Conservation (phyloP, 2,797 vertebrate species). For the Brachyalestes nurse region DNA sequence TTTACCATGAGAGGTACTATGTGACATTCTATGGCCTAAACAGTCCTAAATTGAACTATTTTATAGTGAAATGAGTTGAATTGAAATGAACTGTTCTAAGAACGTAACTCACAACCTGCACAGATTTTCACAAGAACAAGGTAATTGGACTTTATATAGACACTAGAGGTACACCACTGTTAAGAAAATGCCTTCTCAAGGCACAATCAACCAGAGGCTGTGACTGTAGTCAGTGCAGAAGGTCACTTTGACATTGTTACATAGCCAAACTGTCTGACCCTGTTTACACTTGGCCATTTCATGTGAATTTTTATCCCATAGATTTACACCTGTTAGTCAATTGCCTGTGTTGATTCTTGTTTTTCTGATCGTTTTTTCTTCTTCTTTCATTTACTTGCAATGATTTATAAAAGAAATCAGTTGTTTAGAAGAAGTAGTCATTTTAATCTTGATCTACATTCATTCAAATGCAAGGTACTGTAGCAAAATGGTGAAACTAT, state of each 20-base stretch:
- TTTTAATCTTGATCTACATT: too few species aligned
- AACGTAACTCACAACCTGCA: background rate
- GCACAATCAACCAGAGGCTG: background rate
- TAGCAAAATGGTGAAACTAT: too few species aligned
- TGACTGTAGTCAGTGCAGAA: background rate
- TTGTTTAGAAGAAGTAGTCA: too few species aligned
- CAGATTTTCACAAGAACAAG: conserved; percentile 34
- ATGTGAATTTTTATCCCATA: too few species aligned
- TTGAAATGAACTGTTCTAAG: background rate
- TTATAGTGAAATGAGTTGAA: conserved; percentile 12
- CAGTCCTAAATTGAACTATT: background rate
- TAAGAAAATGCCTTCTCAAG: conserved; percentile 8
- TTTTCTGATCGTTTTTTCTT: too few species aligned
- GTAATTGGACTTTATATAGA: conserved; percentile 8
- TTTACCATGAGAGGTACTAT: background rate
- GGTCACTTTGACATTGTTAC: background rate
- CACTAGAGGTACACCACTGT: background rate
- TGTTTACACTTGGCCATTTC: too few species aligned
- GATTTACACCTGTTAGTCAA: too few species aligned
- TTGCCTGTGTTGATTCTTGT: too few species aligned
- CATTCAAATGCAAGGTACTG: too few species aligned
- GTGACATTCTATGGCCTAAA: background rate
- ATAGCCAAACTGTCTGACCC: too few species aligned
- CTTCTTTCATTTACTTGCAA: too few species aligned
- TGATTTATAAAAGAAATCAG: too few species aligned